Percentiles rank a stretch among this genome's conserved stretches.
Evolutionary conservation across 2,797 vertebrate species (phyloP).

Genomic region (Bovichtus diacanthus): DNA sequence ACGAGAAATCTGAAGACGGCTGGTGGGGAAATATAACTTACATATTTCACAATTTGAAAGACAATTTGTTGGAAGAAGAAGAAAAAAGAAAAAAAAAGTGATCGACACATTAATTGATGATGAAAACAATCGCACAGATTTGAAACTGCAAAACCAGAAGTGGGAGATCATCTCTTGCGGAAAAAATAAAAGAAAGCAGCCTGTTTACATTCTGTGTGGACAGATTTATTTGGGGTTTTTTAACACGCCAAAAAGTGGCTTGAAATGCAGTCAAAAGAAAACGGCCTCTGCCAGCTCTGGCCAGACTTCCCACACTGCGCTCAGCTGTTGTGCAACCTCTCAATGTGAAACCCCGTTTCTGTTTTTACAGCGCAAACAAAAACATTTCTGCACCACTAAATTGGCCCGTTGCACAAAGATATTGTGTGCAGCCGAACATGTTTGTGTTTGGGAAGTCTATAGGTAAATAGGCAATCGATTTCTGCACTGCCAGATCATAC

Average conservation of each 20-base stretch:
- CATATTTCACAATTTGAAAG: background rate
- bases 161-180: rapidly evolving
- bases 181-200: background rate
- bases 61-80: no score
- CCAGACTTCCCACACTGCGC: constrained; percentile 46
- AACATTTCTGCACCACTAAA: constrained; percentile 1
- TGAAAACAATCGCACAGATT: background rate
- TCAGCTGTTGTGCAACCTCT: constrained; percentile 57
- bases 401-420: background rate
- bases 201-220: constrained; percentile 21
- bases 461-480: background rate
- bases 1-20: background rate
- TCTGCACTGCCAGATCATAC: rapidly evolving
- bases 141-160: background rate
- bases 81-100: no score
- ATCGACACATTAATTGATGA: no score
- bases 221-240: background rate
- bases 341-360: constrained; percentile 45
- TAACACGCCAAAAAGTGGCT: background rate
- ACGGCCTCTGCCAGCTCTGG: constrained; percentile 16
- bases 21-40: background rate
- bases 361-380: constrained; percentile 1
- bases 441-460: background rate
- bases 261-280: constrained; percentile 19
- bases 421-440: background rate